Evolutionary conservation across 2,888 invertebrate genomes (phyloP).

Genomic region (Halictus quadricinctus): DNA sequence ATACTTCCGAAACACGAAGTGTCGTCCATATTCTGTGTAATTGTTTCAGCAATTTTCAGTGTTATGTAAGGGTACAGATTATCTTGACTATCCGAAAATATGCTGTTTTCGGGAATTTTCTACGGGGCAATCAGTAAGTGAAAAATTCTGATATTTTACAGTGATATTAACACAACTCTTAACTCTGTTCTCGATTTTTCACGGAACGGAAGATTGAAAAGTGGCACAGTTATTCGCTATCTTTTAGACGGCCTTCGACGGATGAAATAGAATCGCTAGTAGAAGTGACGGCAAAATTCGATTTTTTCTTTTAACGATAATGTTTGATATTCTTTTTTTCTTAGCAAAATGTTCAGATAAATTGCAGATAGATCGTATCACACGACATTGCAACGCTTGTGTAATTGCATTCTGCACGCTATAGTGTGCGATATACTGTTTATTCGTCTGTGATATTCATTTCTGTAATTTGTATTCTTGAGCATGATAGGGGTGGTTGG

Average conservation of each 20-base stretch:
- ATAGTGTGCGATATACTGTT: neutral
- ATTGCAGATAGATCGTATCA: neutral
- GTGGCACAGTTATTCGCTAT: neutral
- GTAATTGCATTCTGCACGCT: neutral
- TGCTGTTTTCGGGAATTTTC: neutral
- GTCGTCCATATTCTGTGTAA: neutral
- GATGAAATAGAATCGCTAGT: no score
- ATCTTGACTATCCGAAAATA: neutral
- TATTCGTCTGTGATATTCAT: neutral
- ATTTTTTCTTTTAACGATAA: no score
- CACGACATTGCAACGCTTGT: neutral
- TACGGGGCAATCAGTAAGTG: neutral
- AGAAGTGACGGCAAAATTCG: no score
- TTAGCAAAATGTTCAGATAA: no score
- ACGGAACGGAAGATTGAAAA: neutral
- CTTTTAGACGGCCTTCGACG: neutral
- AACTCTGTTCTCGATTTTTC: neutral
- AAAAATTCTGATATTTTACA: neutral
- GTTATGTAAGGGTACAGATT: neutral
- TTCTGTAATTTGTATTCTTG: neutral
- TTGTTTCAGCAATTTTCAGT: neutral
- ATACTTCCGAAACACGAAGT: neutral
- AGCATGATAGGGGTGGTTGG: neutral
- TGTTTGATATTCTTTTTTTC: no score
- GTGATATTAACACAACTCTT: no score